These are phyloP conservation scores for Hyles lineata DNA, from an alignment of 2,888 invertebrate genomes.

Conservation along the genomic window DNA sequence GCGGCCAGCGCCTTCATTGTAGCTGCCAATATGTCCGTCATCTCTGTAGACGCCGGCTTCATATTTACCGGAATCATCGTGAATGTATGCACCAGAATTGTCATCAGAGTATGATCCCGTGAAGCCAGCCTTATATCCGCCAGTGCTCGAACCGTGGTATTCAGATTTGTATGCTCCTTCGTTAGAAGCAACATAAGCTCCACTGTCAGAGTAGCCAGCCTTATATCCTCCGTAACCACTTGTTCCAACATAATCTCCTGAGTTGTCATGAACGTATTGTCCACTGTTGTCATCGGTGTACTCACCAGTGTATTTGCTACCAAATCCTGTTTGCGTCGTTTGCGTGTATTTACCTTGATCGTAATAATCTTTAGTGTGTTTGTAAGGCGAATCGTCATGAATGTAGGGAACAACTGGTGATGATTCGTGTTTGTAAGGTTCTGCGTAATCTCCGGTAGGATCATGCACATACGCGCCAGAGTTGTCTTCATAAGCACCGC, in stretches of 20 bases:
- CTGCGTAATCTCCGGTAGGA: conserved; percentile 75
- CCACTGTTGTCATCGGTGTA: conserved; percentile 51
- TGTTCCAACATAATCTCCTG: conserved; percentile 56
- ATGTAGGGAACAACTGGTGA: conserved; percentile 69
- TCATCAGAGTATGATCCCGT: conserved; percentile 53
- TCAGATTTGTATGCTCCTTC: conserved; percentile 37
- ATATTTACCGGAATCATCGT: conserved; percentile 64
- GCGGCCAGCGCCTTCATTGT: conserved; percentile 43
- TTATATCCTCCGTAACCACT: conserved; percentile 44
- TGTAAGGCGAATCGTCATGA: conserved; percentile 64
- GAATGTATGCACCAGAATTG: conserved; percentile 57
- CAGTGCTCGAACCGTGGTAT: conserved; percentile 31
- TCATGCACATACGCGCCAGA: conserved; percentile 80
- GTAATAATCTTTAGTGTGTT: conserved; percentile 60
- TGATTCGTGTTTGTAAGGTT: conserved; percentile 73
- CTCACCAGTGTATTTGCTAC: conserved; percentile 41
- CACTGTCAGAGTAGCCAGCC: conserved; percentile 39
- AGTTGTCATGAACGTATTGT: conserved; percentile 61
- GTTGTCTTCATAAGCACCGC: conserved; percentile 57
- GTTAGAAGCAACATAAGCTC: conserved; percentile 28
- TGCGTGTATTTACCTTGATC: conserved; percentile 58
- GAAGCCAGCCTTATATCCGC: conserved; percentile 41
- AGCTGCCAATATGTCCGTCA: conserved; percentile 62
- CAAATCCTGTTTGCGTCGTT: conserved; percentile 44
- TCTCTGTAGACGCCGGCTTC: conserved; percentile 64